Conservation (phyloP, 1,140 invertebrate genomes). For the Ceratina calcarata region DNA sequence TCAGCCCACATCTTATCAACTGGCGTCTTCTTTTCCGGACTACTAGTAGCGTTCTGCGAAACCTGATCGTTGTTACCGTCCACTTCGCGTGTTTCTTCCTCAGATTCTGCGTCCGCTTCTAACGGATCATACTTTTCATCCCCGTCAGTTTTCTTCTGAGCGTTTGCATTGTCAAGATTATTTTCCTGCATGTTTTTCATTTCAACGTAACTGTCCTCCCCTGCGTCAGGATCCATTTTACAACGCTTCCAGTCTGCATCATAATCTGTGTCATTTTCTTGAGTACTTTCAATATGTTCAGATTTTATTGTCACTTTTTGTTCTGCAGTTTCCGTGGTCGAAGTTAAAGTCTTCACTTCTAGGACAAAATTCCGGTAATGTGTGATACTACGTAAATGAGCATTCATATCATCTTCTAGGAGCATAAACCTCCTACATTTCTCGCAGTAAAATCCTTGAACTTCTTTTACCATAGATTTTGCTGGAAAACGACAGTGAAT, state of each 20-base stretch:
- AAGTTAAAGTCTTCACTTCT: slow-evolving; percentile 73
- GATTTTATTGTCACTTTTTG: slow-evolving; percentile 60
- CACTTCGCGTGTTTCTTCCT: slow-evolving; percentile 61
- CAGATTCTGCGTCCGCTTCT: slow-evolving; percentile 73
- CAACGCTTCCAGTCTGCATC: slow-evolving; percentile 70
- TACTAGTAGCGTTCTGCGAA: slow-evolving; percentile 27
- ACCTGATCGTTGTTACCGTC: slow-evolving; percentile 40
- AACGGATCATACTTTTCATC: slow-evolving; percentile 75
- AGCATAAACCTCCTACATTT: slow-evolving; percentile 79
- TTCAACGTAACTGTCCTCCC: slow-evolving; percentile 56
- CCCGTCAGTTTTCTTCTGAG: slow-evolving; percentile 60
- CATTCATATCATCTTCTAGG: slow-evolving; percentile 74
- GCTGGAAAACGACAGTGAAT: slow-evolving; percentile 58
- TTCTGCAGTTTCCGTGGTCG: slow-evolving; percentile 34
- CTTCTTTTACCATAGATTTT: slow-evolving; percentile 77
- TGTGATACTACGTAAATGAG: slow-evolving; percentile 75
- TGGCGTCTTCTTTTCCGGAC: slow-evolving; percentile 56
- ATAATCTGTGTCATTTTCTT: slow-evolving; percentile 57
- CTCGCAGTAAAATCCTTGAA: slow-evolving; percentile 76
- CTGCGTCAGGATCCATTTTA: slow-evolving; percentile 50
- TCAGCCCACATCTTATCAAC: slow-evolving; percentile 72
- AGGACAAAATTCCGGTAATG: slow-evolving; percentile 77
- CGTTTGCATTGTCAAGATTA: slow-evolving; percentile 42
- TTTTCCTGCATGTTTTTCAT: slow-evolving; percentile 54
- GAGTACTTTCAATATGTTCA: slow-evolving; percentile 49